These are phyloP conservation scores for Alosa alosa DNA, from an alignment of 2,113 vertebrate genomes.

Conservation along the genomic window DNA sequence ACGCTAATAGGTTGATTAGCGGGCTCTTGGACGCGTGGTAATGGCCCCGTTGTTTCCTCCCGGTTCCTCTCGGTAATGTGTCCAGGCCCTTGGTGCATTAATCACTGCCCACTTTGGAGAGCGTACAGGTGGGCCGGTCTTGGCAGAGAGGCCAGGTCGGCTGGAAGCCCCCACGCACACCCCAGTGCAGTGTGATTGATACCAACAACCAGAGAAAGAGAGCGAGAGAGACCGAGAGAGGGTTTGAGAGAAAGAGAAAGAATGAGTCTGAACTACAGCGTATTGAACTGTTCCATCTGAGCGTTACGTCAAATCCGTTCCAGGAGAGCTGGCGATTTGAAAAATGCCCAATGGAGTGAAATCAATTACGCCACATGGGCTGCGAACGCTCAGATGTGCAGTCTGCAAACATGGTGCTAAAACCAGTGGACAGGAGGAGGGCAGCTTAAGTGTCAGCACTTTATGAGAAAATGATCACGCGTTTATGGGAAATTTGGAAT, in stretches of 20 bases:
- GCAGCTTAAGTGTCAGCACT: conserved; percentile 9
- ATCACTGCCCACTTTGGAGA: conserved; percentile 49
- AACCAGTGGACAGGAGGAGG: neutral
- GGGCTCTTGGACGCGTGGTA: conserved; percentile 64
- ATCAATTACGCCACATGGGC: neutral
- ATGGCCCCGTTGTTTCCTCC: conserved; percentile 67
- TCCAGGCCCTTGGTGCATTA: conserved; percentile 56
- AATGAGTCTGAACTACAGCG: neutral
- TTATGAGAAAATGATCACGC: conserved; percentile 8
- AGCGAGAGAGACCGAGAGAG: neutral
- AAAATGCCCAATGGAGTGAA: conserved; percentile 27
- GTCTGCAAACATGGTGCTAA: conserved; percentile 42
- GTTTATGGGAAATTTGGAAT: conserved; percentile 10
- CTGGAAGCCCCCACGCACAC: neutral
- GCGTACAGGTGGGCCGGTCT: conserved; percentile 2
- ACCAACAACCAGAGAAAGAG: neutral
- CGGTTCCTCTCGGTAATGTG: conserved; percentile 61
- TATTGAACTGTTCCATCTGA: conserved; percentile 18
- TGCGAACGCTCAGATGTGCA: conserved; percentile 32
- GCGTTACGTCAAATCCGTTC: conserved; percentile 35
- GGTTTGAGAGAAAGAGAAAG: conserved; percentile 22
- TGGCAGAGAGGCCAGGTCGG: neutral
- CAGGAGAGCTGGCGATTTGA: conserved; percentile 36
- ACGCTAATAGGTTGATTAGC: conserved; percentile 75
- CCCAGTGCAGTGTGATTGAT: conserved; percentile 15